Evolutionary conservation across 2,888 invertebrate species (phyloP).

Genomic region (Congeria kusceri): DNA sequence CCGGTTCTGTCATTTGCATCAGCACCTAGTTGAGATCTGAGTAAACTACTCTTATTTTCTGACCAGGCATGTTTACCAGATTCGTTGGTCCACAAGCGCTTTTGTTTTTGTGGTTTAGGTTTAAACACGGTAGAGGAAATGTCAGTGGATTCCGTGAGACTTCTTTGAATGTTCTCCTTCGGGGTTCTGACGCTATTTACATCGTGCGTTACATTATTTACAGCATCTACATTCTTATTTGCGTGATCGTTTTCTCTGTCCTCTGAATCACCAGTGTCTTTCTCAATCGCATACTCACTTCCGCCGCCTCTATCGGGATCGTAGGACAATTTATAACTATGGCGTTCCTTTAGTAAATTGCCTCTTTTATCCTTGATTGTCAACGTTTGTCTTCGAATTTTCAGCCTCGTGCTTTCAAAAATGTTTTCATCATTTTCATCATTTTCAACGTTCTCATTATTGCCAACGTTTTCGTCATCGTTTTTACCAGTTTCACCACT

Average conservation of each 20-base stretch:
- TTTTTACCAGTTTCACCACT: constrained; percentile 8
- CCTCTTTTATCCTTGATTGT: constrained; percentile 17
- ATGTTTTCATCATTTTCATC: not conserved
- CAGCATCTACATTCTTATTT: not conserved
- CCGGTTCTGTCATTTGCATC: not conserved
- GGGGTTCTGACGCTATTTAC: not conserved
- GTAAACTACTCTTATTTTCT: no score
- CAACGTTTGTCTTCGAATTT: constrained; percentile 3
- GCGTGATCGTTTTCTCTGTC: constrained; percentile 11
- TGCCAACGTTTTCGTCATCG: constrained; percentile 16
- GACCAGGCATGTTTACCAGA: not conserved
- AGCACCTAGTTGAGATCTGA: not conserved
- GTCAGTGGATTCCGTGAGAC: not conserved
- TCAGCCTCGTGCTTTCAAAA: not conserved
- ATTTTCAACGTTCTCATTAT: not conserved
- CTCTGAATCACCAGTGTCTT: not conserved
- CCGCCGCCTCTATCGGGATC: constrained; percentile 33
- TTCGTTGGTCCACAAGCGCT: not conserved
- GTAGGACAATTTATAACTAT: constrained; percentile 40
- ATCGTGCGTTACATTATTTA: not conserved
- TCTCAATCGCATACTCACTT: constrained; percentile 44
- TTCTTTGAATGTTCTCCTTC: not conserved
- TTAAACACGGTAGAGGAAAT: no score
- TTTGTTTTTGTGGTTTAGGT: not conserved
- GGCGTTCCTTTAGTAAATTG: constrained; percentile 8